phyloP scores from a whole-genome alignment of 2,113 vertebrate genomes.

The Genyomyrus donnyi region DNA sequence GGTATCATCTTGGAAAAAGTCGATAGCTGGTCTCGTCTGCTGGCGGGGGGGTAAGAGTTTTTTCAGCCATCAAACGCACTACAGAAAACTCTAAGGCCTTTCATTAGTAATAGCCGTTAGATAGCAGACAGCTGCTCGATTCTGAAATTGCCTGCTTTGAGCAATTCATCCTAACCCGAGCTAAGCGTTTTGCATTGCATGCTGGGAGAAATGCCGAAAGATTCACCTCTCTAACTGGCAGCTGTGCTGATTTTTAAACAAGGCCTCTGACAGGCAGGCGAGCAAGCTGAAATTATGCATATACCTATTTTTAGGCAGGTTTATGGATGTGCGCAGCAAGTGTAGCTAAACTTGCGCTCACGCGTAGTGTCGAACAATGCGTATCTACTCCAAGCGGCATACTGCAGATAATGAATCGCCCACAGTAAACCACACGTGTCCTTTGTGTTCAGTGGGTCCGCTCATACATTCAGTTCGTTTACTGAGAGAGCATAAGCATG shows the following conservation, averaged over 20 bases:
- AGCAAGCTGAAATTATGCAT: not conserved
- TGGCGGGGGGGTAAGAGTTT: not conserved
- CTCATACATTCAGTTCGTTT: not conserved
- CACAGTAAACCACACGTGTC: not conserved
- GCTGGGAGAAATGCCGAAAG: not conserved
- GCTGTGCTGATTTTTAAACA: not conserved
- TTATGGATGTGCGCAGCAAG: not conserved
- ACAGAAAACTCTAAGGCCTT: not conserved
- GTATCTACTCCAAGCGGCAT: not conserved
- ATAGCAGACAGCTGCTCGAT: not conserved
- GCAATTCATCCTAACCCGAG: not conserved
- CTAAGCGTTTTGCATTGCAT: not conserved
- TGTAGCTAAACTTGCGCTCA: not conserved
- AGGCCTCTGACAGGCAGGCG: not conserved
- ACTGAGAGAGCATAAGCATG: not conserved
- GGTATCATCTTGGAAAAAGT: not conserved
- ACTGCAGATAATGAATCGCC: not conserved
- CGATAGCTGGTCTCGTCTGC: not conserved
- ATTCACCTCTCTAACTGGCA: not conserved
- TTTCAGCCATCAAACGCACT: not conserved
- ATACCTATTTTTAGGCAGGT: not conserved
- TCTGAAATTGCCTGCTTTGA: not conserved
- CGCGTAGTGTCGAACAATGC: not conserved
- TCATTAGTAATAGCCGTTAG: conserved; percentile 1
- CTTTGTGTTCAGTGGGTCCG: not conserved